A percentile compares a stretch with the other conserved stretches of the same genome.
Conservation (phyloP, 2,113 vertebrate species). For the Chroicocephalus ridibundus region DNA sequence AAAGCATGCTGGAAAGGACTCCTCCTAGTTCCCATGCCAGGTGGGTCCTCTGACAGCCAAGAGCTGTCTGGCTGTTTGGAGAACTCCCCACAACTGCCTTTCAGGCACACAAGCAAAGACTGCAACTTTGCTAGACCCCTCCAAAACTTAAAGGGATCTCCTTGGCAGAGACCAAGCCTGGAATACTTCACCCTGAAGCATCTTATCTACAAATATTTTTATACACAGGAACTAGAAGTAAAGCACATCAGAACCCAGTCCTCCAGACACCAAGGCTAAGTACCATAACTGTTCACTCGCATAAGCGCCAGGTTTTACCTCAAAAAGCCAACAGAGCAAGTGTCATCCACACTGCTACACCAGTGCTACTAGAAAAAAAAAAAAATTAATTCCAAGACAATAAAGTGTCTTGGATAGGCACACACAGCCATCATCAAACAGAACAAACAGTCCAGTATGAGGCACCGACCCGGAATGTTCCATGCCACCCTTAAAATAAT, state of each 20-base stretch:
- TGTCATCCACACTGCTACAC: not conserved
- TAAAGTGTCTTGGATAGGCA: not conserved
- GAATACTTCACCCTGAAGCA: not conserved
- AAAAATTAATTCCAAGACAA: not conserved
- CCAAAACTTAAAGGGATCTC: not conserved
- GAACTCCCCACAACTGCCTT: not conserved
- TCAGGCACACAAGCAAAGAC: not conserved
- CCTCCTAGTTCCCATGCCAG: not conserved
- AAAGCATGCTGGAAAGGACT: not conserved
- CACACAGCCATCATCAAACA: not conserved
- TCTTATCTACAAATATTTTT: not conserved
- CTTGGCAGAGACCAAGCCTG: not conserved
- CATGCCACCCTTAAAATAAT: constrained; percentile 1
- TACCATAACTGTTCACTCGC: not conserved
- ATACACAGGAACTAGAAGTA: not conserved
- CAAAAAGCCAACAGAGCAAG: not conserved
- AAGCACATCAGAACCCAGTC: not conserved
- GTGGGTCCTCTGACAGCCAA: not conserved
- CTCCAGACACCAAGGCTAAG: not conserved
- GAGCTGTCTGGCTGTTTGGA: not conserved
- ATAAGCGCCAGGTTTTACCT: not conserved
- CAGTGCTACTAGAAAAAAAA: not conserved
- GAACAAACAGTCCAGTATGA: not conserved
- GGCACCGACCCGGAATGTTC: not conserved
- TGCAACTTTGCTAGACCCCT: not conserved